These are phyloP conservation scores for Pseudobourletiella spinata DNA, from an alignment of 1,140 invertebrate genomes.

Conservation along the genomic window DNA sequence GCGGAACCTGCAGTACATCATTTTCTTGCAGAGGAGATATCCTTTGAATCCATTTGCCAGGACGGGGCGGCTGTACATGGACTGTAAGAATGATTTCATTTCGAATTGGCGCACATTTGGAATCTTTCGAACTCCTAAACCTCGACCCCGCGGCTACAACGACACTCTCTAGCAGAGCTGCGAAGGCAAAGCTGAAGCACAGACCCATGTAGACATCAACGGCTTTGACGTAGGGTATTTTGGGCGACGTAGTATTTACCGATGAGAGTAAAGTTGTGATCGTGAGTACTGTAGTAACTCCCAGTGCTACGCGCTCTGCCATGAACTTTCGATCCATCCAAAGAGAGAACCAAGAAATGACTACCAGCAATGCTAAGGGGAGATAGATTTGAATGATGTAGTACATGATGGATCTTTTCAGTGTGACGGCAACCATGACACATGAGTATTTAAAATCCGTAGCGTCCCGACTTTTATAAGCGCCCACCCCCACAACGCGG, in stretches of 20 bases:
- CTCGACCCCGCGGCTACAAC: too few relatives aligned
- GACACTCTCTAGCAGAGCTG: slow-evolving; percentile 36
- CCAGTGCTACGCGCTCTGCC: slow-evolving; percentile 44
- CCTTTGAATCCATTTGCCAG: too few relatives aligned
- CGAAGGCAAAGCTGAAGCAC: slow-evolving; percentile 45
- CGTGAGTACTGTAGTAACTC: slow-evolving; percentile 49
- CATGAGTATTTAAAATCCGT: neutral
- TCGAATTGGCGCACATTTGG: too few relatives aligned
- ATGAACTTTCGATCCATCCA: slow-evolving; percentile 20
- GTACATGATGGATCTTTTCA: neutral
- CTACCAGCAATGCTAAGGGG: neutral
- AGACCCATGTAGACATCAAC: slow-evolving; percentile 50
- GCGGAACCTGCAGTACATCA: too few relatives aligned
- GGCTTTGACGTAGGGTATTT: slow-evolving; percentile 51
- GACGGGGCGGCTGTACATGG: too few relatives aligned
- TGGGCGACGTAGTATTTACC: slow-evolving; percentile 51
- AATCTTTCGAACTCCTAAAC: too few relatives aligned
- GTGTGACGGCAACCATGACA: neutral
- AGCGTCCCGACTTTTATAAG: neutral
- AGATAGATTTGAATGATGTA: neutral
- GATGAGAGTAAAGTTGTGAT: slow-evolving; percentile 52
- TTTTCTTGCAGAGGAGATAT: too few relatives aligned
- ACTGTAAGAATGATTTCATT: too few relatives aligned
- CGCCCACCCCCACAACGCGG: too few relatives aligned
- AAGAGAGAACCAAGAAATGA: neutral